Conservation (phyloP, 2,888 invertebrate genomes). For the Ophioninae sp. region DNA sequence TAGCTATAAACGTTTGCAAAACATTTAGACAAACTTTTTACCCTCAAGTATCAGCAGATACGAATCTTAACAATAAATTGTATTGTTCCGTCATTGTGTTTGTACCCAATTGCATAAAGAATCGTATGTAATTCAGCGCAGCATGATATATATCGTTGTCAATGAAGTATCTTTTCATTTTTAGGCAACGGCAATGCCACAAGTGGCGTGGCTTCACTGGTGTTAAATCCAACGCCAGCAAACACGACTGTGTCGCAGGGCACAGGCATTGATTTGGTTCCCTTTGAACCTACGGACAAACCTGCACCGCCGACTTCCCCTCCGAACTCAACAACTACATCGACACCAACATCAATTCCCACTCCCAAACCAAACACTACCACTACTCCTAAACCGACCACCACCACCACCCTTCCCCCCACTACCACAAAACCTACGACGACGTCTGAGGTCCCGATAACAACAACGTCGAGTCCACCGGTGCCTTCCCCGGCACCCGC, state of each 20-base stretch:
- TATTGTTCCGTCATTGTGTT: not conserved
- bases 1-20: not conserved
- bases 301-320: not conserved
- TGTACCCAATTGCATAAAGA: not conserved
- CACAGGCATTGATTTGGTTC: not conserved
- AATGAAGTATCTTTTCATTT: not conserved
- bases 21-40: not conserved
- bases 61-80: not conserved
- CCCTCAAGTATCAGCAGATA: not conserved
- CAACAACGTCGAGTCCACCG: conserved; percentile 66
- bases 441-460: conserved; percentile 64
- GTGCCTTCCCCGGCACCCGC: conserved; percentile 70
- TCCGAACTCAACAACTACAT: not conserved
- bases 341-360: conserved; percentile 69
- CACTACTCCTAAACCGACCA: conserved; percentile 56
- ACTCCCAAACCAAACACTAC: conserved; percentile 63
- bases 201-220: not conserved
- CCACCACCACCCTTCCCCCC: not conserved
- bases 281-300: not conserved
- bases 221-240: not conserved
- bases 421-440: conserved; percentile 22
- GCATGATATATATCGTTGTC: not conserved
- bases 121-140: not conserved
- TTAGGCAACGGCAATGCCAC: conserved; percentile 31
- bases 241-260: not conserved